Evolutionary conservation across 1,140 invertebrate genomes (phyloP).

Genomic region (Yoshiicerus persimilis): DNA sequence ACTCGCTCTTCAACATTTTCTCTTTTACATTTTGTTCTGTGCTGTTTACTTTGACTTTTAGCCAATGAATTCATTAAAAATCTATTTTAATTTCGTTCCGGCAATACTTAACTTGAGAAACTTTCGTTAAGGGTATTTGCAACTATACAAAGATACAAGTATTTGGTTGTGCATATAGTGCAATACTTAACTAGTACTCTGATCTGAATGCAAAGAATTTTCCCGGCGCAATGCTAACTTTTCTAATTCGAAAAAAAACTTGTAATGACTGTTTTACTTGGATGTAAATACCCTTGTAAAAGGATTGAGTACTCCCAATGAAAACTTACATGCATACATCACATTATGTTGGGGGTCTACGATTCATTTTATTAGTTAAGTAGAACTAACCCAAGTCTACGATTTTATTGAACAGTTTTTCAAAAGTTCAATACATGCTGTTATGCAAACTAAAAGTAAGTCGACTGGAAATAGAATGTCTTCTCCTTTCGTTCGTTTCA

Average conservation of each 20-base stretch:
- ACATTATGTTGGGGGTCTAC: neutral
- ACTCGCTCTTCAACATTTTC: neutral
- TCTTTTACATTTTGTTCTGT: neutral
- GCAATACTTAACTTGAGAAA: neutral
- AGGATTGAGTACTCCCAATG: neutral
- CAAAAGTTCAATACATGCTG: neutral
- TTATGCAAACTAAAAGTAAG: neutral
- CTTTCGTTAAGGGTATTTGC: neutral
- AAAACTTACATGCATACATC: neutral
- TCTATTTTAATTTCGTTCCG: constrained; percentile 2
- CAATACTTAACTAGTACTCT: neutral
- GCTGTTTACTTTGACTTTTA: constrained; percentile 6
- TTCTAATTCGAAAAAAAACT: neutral
- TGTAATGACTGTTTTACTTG: neutral
- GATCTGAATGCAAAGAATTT: neutral
- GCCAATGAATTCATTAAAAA: constrained; percentile 10
- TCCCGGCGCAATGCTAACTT: neutral
- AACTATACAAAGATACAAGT: neutral
- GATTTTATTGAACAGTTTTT: neutral
- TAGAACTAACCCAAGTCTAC: neutral
- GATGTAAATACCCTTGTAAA: neutral
- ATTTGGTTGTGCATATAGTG: neutral
- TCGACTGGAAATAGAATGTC: neutral
- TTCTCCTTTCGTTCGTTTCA: neutral
- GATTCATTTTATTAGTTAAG: neutral